Evolutionary conservation across 1,140 invertebrate species (phyloP).

Genomic region (Anthonomus grandis): DNA sequence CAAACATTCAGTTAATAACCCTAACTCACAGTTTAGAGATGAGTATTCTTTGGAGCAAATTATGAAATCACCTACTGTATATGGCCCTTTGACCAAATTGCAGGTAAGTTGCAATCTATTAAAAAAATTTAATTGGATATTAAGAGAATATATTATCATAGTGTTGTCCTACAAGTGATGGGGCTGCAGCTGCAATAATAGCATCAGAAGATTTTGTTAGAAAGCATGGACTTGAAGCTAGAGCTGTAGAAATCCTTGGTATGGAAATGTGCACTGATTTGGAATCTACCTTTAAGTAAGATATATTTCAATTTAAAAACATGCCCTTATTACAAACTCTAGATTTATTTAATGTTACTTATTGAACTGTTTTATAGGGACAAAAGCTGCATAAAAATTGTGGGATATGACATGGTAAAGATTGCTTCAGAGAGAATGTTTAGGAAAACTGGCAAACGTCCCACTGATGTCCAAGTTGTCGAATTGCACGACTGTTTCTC

Average conservation of each 20-base stretch:
- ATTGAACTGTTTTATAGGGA: conserved; percentile 52
- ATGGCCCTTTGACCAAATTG: conserved; percentile 88
- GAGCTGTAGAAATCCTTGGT: conserved; percentile 91
- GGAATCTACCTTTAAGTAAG: conserved; percentile 68
- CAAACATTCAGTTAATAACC: conserved; percentile 94
- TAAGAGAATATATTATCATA: conserved; percentile 8
- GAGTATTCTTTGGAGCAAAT: conserved; percentile 90
- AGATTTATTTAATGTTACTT: conserved; percentile 8
- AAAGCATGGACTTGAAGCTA: conserved; percentile 72
- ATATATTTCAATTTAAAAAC: neutral
- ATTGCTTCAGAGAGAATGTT: conserved; percentile 79
- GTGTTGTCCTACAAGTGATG: conserved; percentile 97
- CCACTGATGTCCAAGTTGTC: conserved; percentile 89
- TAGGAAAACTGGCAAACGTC: conserved; percentile 69
- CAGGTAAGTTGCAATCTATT: conserved; percentile 51
- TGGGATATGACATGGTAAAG: conserved; percentile 95
- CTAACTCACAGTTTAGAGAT: conserved; percentile 89
- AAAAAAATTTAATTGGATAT: conserved; percentile 1
- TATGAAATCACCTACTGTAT: conserved; percentile 77
- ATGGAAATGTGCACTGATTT: conserved; percentile 96
- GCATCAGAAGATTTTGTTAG: conserved; percentile 89
- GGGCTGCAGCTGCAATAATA: conserved; percentile 86
- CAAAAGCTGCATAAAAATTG: conserved; percentile 84
- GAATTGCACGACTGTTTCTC: conserved; percentile 99
- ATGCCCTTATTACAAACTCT: neutral